Conservation (phyloP, 2,888 invertebrate species). For the Galerucella pusilla region DNA sequence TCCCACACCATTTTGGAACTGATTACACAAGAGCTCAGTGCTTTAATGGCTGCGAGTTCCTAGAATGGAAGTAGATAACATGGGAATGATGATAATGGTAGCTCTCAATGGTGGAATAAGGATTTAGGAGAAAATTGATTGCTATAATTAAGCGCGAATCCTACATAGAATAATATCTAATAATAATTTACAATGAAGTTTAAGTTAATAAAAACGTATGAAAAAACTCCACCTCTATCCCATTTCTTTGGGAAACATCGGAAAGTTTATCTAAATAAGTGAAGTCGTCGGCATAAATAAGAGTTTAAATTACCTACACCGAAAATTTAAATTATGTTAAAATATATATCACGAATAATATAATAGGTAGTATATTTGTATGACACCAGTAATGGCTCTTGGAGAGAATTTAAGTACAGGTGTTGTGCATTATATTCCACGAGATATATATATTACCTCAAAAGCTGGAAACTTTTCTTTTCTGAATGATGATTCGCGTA, state of each 20-base stretch:
- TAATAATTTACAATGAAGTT: not conserved
- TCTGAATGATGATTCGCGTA: slow-evolving; percentile 15
- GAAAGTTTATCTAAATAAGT: slow-evolving; percentile 46
- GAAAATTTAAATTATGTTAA: slow-evolving; percentile 45
- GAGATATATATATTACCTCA: slow-evolving; percentile 39
- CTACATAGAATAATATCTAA: not conserved
- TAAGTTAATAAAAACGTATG: not conserved
- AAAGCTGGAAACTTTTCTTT: slow-evolving; percentile 21
- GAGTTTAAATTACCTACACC: slow-evolving; percentile 41
- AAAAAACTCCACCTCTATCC: not conserved
- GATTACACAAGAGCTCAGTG: too few relatives aligned
- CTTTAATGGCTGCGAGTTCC: too few relatives aligned
- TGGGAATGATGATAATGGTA: too few relatives aligned
- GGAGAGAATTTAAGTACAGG: slow-evolving; percentile 50
- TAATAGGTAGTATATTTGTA: slow-evolving; percentile 49
- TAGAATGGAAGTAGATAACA: too few relatives aligned
- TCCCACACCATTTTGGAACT: too few relatives aligned
- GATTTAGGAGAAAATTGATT: too few relatives aligned
- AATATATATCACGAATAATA: slow-evolving; percentile 49
- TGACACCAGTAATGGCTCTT: slow-evolving; percentile 51
- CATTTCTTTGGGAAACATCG: slow-evolving; percentile 14
- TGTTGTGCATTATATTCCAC: slow-evolving; percentile 49
- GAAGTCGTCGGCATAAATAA: slow-evolving; percentile 42
- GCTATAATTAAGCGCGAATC: not conserved
- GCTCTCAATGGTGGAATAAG: too few relatives aligned